Evolutionary conservation across 2,888 invertebrate species (phyloP), one percentile per base, ranked within the genome.

Genomic region (Eupeodes latifasciatus): DNA sequence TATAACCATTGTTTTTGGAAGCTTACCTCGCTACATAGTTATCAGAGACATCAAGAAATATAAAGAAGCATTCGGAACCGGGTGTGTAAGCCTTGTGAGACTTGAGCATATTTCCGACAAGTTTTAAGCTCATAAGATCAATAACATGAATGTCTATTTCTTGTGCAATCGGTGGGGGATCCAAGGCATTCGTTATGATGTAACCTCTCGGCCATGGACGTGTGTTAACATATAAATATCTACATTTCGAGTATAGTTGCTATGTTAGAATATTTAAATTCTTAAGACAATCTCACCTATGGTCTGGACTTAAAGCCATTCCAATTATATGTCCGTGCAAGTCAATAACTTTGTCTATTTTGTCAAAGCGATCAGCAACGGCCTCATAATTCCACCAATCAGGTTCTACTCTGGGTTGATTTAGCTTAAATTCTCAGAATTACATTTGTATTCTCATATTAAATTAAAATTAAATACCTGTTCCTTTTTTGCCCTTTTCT

Each of bases 101-200:
- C 82, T 96, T 94, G 44, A 97, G 92, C 96, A 97, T 96, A 80
- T 95, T 96, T 5, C 97, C 97, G 5, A 97, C 96, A 92, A 95
- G 95, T 91, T 96, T 95, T 84, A 97, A 94, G 0, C 96, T 96
- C 81, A 95, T 95, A 89, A 98, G 94, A 94, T 98, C 97, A 90
- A 97, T 97, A 0, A 97, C 97, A 91, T 97, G 97, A 90, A 98
- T 96, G 91, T 97, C 97, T 74, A 97, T 97, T 94, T 97, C 97
- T 93, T 97, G 96, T 12, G 97, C 97, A 90, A 97, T 97, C 0
- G 97, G 97, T 0, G 97, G 97, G 12, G 97, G 97, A 91, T 96
- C 95, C 71, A 97, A 93, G 0, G 97, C 96, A 94, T 97, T 96
- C 14, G 95, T 95, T 89, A 97, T 97, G 40, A 94, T 94, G 91